Conservation (phyloP, 2,113 vertebrate genomes). For the Barnardius zonarius region DNA sequence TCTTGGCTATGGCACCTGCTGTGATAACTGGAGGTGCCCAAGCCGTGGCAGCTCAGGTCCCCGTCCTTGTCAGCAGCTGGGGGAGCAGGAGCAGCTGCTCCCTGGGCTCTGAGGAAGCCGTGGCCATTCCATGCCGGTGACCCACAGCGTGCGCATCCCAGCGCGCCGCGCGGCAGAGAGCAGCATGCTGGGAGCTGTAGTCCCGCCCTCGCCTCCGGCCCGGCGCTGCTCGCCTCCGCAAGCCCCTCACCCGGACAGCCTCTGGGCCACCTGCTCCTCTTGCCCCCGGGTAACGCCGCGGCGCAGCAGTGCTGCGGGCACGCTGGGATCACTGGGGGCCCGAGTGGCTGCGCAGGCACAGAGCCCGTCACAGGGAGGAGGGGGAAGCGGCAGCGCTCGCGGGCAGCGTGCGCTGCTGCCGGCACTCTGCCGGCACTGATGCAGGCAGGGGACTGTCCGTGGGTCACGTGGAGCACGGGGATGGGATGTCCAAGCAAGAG, state of each 20-base stretch:
- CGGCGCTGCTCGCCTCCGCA: background rate
- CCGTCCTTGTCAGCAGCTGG: rapidly evolving
- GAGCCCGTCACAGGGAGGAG: background rate
- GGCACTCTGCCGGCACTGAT: rapidly evolving
- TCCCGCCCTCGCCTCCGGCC: background rate
- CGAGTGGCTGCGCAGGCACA: background rate
- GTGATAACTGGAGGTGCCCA: rapidly evolving
- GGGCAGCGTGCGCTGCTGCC: background rate
- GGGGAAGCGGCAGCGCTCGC: rapidly evolving
- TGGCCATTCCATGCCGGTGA: rapidly evolving
- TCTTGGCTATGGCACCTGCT: background rate
- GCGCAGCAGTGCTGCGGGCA: background rate
- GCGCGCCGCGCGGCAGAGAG: slow-evolving; percentile 16
- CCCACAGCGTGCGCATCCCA: background rate
- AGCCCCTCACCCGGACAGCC: background rate
- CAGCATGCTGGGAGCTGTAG: slow-evolving; percentile 48
- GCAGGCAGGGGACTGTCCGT: background rate
- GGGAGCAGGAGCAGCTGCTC: rapidly evolving
- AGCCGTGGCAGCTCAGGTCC: rapidly evolving
- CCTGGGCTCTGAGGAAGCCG: rapidly evolving
- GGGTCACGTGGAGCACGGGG: background rate
- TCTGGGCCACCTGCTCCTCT: background rate
- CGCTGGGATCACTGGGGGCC: background rate
- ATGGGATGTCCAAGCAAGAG: background rate
- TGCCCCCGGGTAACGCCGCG: background rate